Evolutionary conservation across 1,140 invertebrate species (phyloP).

Genomic region (Orchesella cincta): DNA sequence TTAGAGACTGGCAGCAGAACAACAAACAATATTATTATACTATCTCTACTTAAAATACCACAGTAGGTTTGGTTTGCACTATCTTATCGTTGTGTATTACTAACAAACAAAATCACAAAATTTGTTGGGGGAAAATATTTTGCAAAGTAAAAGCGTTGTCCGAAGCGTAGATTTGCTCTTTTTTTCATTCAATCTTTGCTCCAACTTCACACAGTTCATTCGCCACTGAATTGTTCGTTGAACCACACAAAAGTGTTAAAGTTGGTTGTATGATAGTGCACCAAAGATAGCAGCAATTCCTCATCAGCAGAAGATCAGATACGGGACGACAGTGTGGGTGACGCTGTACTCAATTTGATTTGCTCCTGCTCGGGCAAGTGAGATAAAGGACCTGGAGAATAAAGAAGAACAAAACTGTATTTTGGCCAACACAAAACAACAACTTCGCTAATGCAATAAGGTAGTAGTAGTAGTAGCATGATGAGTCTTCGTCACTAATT

Average conservation of each 20-base stretch:
- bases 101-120: too few relatives aligned
- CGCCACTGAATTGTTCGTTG: conserved; percentile 7
- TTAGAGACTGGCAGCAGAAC: too few relatives aligned
- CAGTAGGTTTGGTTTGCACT: neutral
- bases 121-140: too few relatives aligned
- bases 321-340: neutral
- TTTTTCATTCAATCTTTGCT: neutral
- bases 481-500: conserved; percentile 3
- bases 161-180: too few relatives aligned
- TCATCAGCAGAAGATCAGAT: neutral
- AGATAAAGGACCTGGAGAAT: neutral
- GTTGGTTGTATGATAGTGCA: neutral
- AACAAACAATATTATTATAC: too few relatives aligned
- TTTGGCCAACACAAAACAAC: neutral
- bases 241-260: neutral
- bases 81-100: too few relatives aligned
- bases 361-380: neutral
- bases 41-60: neutral
- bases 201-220: conserved; percentile 6
- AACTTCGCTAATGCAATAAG: neutral
- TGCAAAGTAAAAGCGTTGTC: too few relatives aligned
- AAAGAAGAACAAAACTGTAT: neutral
- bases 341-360: neutral
- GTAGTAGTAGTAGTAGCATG: neutral
- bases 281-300: neutral